Conservation (phyloP, 2,797 vertebrate species). For the Amazona ochrocephala region DNA sequence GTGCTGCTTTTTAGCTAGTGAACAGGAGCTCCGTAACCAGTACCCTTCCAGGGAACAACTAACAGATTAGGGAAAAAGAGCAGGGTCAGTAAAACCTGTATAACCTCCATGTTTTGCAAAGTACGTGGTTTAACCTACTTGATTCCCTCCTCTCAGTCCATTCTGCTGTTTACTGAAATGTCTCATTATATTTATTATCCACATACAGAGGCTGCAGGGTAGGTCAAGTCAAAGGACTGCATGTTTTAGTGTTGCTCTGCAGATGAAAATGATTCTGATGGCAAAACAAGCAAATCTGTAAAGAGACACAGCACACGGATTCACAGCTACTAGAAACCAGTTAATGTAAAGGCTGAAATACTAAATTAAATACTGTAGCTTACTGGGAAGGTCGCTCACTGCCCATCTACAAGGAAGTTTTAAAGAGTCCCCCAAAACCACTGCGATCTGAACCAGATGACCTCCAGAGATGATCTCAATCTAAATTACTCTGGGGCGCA, state of each 20-base stretch:
- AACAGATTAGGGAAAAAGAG: background rate
- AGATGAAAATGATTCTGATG: background rate
- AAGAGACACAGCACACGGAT: background rate
- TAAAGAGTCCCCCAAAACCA: background rate
- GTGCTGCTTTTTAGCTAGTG: background rate
- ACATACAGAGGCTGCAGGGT: background rate
- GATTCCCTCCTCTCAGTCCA: background rate
- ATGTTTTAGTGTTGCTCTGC: background rate
- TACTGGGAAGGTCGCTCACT: background rate
- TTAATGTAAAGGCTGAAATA: background rate
- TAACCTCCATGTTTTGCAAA: background rate
- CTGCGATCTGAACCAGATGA: background rate
- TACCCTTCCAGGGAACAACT: background rate
- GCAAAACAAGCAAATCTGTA: background rate
- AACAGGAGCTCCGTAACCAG: background rate
- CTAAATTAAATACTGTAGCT: background rate
- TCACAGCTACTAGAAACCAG: background rate
- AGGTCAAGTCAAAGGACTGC: constrained; percentile 13
- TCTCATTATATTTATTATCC: constrained; percentile 13
- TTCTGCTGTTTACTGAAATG: background rate
- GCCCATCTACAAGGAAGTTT: background rate
- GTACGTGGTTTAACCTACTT: background rate
- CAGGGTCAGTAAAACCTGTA: background rate
- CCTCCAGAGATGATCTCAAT: background rate
- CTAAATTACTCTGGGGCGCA: background rate